Conservation (phyloP, 2,888 invertebrate species). For the Desoria tigrina region DNA sequence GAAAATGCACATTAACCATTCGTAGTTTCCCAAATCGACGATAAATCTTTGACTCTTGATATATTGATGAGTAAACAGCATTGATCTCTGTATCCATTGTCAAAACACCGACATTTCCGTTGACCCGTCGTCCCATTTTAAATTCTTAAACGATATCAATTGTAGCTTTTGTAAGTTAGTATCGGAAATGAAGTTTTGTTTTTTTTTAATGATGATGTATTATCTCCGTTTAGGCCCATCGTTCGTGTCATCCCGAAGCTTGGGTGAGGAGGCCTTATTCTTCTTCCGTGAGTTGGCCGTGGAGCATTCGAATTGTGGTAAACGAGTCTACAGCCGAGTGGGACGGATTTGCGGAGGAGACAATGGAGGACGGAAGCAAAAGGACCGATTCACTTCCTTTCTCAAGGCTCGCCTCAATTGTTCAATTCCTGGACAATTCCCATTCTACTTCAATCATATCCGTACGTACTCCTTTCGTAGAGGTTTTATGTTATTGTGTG, state of each 20-base stretch:
- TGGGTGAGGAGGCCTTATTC: slow-evolving; percentile 83
- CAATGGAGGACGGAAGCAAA: slow-evolving; percentile 82
- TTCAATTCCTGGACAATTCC: slow-evolving; percentile 92
- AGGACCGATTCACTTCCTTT: slow-evolving; percentile 87
- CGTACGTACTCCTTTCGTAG: slow-evolving; percentile 72
- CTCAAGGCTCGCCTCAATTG: slow-evolving; percentile 92
- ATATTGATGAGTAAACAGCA: too few relatives aligned
- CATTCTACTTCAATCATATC: slow-evolving; percentile 96
- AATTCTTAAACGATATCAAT: too few relatives aligned
- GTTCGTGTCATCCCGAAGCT: slow-evolving; percentile 86
- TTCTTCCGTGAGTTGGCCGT: slow-evolving; percentile 91
- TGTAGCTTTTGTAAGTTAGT: too few relatives aligned
- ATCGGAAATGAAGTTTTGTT: too few relatives aligned
- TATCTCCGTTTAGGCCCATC: slow-evolving; percentile 67
- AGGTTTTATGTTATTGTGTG: too few relatives aligned
- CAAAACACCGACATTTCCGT: too few relatives aligned
- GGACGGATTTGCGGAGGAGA: slow-evolving; percentile 92
- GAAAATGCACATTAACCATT: too few relatives aligned
- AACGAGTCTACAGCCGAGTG: slow-evolving; percentile 88
- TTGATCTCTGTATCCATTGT: too few relatives aligned
- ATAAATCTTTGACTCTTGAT: too few relatives aligned
- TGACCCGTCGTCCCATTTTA: too few relatives aligned
- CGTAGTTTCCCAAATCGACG: too few relatives aligned
- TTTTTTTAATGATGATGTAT: not conserved
- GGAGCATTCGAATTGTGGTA: slow-evolving; percentile 91